These are phyloP conservation scores for Bothrops alternatus DNA, from an alignment of 2,797 vertebrate species.

Conservation along the genomic window DNA sequence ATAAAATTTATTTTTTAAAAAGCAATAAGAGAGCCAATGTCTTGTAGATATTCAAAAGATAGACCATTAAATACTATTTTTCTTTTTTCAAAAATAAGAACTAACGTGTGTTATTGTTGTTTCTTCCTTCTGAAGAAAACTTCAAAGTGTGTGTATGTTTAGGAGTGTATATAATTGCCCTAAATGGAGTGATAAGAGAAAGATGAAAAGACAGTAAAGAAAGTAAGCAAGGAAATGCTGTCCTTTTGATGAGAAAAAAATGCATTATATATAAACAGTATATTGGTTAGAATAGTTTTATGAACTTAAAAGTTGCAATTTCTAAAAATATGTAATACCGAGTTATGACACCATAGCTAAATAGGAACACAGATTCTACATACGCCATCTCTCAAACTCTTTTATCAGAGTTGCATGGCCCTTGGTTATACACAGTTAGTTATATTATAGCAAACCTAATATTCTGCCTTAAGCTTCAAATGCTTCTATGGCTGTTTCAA, in stretches of 20 bases:
- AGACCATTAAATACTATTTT: not conserved
- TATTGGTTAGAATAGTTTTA: not conserved
- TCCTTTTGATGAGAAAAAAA: conserved; percentile 38
- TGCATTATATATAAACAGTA: conserved; percentile 4
- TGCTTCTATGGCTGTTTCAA: not conserved
- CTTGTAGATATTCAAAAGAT: not conserved
- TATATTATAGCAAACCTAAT: not conserved
- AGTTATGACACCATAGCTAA: not conserved
- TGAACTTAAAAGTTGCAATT: conserved; percentile 1
- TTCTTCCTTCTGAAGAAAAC: conserved; percentile 37
- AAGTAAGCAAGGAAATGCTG: conserved; percentile 38
- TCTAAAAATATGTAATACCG: not conserved
- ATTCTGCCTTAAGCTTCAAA: not conserved
- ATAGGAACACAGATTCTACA: not conserved
- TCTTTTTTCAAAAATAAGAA: conserved; percentile 47
- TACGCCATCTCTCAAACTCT: not conserved
- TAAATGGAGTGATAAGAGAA: conserved; percentile 32
- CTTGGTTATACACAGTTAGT: not conserved
- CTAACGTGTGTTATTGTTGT: conserved; percentile 34
- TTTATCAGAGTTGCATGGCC: not conserved
- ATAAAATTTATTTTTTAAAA: not conserved
- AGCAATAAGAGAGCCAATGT: not conserved
- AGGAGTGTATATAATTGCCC: conserved; percentile 49
- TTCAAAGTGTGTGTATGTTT: conserved; percentile 12
- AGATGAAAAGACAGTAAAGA: conserved; percentile 46